These are phyloP conservation scores for Pagetopsis macropterus DNA, from an alignment of 2,797 vertebrate species.

Conservation along the genomic window DNA sequence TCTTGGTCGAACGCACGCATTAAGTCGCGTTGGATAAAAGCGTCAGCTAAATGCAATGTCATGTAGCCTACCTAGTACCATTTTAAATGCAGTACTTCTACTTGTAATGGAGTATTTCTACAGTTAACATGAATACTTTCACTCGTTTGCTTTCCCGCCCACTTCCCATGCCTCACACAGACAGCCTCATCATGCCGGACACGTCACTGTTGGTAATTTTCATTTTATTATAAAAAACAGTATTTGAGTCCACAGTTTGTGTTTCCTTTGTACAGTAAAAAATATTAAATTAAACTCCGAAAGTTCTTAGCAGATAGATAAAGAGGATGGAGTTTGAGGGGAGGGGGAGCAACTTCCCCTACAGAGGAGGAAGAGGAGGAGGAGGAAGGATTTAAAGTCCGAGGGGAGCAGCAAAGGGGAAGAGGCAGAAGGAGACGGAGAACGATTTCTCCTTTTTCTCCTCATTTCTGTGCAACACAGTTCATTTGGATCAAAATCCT, in stretches of 20 bases:
- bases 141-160: no score
- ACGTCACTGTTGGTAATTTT: constrained; percentile 76
- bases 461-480: constrained; percentile 83
- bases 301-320: constrained; percentile 82
- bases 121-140: no score
- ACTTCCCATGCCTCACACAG: constrained; percentile 8
- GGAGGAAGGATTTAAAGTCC: constrained; percentile 55
- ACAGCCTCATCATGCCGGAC: constrained; percentile 33
- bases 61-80: no score
- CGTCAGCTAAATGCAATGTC: no score
- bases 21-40: no score
- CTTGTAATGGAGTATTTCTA: no score
- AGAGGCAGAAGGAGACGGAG: constrained; percentile 71
- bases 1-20: no score
- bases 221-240: constrained; percentile 87
- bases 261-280: constrained; percentile 89
- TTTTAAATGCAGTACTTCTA: no score
- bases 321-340: constrained; percentile 69
- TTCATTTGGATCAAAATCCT: constrained; percentile 81
- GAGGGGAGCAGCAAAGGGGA: constrained; percentile 77
- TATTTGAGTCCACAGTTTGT: constrained; percentile 87
- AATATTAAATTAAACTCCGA: constrained; percentile 88
- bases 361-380: constrained; percentile 27
- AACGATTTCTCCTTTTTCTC: constrained; percentile 50
- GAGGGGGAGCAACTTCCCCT: constrained; percentile 44